Conservation (phyloP, 2,888 invertebrate genomes). For the Drosophila yooni region DNA sequence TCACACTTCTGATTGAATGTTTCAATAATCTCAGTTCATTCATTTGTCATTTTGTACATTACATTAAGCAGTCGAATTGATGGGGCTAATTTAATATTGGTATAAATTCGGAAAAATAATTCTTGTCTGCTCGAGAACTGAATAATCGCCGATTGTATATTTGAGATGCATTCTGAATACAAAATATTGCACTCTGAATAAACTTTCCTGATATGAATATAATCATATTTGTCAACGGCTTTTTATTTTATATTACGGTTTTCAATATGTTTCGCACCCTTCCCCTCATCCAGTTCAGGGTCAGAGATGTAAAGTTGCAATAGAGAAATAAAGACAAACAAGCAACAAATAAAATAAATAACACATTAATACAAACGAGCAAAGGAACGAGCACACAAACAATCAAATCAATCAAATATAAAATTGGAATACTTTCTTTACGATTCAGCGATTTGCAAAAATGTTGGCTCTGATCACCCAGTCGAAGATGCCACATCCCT, state of each 20-base stretch:
- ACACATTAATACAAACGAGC: conserved; percentile 4
- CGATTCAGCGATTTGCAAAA: neutral
- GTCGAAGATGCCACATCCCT: conserved; percentile 22
- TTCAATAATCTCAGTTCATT: neutral
- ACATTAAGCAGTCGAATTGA: neutral
- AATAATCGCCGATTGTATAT: neutral
- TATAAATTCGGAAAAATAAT: fast-evolving
- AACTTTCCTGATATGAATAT: neutral
- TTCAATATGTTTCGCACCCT: too few species aligned
- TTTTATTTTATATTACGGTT: too few species aligned
- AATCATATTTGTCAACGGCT: too few species aligned
- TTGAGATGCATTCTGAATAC: neutral
- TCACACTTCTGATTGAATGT: neutral
- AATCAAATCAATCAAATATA: neutral
- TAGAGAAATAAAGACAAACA: neutral
- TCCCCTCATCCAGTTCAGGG: neutral
- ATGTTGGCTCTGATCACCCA: conserved; percentile 45
- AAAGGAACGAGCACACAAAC: neutral
- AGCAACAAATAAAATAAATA: conserved; percentile 1
- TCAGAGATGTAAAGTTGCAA: neutral
- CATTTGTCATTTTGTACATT: neutral
- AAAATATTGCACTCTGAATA: neutral
- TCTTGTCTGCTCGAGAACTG: neutral
- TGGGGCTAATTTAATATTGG: neutral
- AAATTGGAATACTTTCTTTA: neutral